Evolutionary conservation across 2,797 vertebrate species (phyloP).

Genomic region (Pachyuromys duprasi): DNA sequence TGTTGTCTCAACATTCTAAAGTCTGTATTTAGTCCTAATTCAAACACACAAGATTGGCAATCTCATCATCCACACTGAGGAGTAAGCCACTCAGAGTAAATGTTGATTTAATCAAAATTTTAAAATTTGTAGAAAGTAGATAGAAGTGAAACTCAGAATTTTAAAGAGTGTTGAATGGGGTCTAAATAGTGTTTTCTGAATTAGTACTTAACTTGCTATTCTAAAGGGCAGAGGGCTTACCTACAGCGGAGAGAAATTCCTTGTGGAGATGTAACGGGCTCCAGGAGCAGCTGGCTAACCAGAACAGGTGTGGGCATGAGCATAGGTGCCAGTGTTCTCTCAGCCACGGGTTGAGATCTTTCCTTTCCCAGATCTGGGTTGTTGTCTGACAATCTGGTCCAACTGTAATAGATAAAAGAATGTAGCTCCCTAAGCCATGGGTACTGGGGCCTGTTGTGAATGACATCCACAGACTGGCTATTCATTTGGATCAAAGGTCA

Average conservation of each 20-base stretch:
- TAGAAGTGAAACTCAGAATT: constrained; percentile 18
- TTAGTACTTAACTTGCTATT: background rate
- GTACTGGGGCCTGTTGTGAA: background rate
- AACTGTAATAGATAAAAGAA: background rate
- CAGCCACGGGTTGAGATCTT: no score
- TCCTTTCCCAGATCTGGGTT: background rate
- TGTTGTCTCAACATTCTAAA: constrained; percentile 8
- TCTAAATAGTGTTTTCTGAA: constrained; percentile 11
- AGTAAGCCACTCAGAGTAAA: constrained; percentile 50
- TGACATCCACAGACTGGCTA: background rate
- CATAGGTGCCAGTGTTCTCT: rapidly evolving
- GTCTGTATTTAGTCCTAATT: constrained; percentile 46
- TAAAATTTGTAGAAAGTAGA: background rate
- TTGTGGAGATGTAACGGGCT: rapidly evolving
- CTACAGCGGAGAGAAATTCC: rapidly evolving
- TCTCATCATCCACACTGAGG: background rate
- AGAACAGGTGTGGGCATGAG: rapidly evolving
- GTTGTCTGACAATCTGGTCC: rapidly evolving
- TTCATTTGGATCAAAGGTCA: background rate
- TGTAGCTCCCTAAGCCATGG: background rate
- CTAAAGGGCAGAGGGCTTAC: background rate
- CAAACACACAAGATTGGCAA: background rate
- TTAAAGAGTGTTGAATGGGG: constrained; percentile 17
- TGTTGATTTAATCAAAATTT: constrained; percentile 24
- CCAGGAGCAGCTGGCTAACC: rapidly evolving